Percentiles rank a stretch among this genome's conserved stretches.
Conservation (phyloP, 2,797 vertebrate species). For the Fistularia tabacaria region DNA sequence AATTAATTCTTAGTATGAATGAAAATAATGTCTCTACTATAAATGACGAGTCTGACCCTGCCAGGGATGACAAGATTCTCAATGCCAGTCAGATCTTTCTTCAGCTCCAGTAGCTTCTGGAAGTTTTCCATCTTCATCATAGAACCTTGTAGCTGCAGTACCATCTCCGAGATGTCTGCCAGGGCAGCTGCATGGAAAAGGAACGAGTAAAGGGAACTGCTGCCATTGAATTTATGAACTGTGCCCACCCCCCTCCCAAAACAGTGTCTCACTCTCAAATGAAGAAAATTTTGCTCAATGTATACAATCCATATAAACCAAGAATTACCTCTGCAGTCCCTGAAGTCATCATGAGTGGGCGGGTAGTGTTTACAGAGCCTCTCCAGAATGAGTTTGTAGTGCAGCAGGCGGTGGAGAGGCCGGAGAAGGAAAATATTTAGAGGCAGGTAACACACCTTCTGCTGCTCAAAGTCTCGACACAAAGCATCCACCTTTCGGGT, state of each 20-base stretch:
- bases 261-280: background rate
- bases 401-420: conserved; percentile 92
- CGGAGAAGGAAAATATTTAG: conserved; percentile 93
- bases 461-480: conserved; percentile 91
- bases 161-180: conserved; percentile 91
- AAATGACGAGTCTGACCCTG: conserved; percentile 71
- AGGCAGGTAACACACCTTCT: conserved; percentile 94
- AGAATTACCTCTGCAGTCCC: conserved; percentile 86
- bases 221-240: background rate
- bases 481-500: conserved; percentile 78
- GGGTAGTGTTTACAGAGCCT: conserved; percentile 92
- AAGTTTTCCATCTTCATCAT: conserved; percentile 99
- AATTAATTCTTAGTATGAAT: too few relatives aligned
- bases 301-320: too few relatives aligned
- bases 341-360: conserved; percentile 87
- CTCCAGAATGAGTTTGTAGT: conserved; percentile 97
- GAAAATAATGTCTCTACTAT: too few relatives aligned
- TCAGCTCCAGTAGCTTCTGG: conserved; percentile 94
- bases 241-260: background rate
- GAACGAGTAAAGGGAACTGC: background rate
- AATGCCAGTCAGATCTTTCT: conserved; percentile 90
- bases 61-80: conserved; percentile 84
- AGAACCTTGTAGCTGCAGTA: conserved; percentile 84
- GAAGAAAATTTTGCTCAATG: too few relatives aligned
- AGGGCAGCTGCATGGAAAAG: conserved; percentile 78